Conservation (phyloP, 2,888 invertebrate species). For the Andricus curvator region DNA sequence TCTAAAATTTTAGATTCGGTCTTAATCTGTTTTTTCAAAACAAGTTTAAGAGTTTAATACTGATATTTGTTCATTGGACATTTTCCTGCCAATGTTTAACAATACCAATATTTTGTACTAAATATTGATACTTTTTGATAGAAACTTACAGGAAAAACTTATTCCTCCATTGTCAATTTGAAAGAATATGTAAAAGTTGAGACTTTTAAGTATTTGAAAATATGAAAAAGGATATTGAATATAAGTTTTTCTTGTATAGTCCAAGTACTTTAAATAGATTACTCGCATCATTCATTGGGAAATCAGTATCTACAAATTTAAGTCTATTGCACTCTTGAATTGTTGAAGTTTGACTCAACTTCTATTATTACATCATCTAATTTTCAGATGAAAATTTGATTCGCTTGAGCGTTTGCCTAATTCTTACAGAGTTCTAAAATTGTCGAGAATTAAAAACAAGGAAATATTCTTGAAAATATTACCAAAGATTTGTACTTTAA, state of each 20-base stretch:
- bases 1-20: not conserved
- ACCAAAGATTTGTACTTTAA: no score
- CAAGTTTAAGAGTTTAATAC: not conserved
- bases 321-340: slow-evolving; percentile 30
- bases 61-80: slow-evolving; percentile 17
- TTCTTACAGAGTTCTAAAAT: not conserved
- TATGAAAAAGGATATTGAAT: not conserved
- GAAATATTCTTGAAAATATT: no score
- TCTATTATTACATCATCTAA: not conserved
- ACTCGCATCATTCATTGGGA: slow-evolving; percentile 9
- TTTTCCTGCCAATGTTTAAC: slow-evolving; percentile 3
- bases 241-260: not conserved
- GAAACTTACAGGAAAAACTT: not conserved
- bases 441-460: no score
- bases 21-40: slow-evolving; percentile 11
- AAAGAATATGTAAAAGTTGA: no score
- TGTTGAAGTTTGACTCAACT: slow-evolving; percentile 19
- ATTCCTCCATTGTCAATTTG: not conserved
- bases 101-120: slow-evolving; percentile 5
- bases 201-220: no score
- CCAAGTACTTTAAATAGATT: not conserved
- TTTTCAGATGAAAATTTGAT: slow-evolving; percentile 1
- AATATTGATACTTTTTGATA: not conserved
- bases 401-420: slow-evolving; percentile 5
- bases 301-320: slow-evolving; percentile 9